Percentiles rank a stretch among this genome's conserved stretches.
These are phyloP conservation scores for Cancer borealis DNA, from an alignment of 2,888 invertebrate species.

Conservation along the genomic window DNA sequence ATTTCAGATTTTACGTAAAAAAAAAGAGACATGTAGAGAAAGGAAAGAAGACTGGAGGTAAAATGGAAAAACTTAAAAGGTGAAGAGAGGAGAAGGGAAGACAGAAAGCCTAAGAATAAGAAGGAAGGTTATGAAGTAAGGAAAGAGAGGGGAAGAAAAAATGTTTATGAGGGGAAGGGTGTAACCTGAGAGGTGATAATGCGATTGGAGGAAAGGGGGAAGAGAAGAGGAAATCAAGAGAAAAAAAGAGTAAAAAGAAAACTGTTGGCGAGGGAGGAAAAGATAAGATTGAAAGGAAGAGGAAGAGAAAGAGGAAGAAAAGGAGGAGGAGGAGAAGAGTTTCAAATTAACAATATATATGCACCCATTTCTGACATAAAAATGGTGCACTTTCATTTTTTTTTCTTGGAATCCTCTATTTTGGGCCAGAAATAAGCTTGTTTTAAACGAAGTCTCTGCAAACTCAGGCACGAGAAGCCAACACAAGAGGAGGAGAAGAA, in stretches of 20 bases:
- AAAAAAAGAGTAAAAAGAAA: background rate
- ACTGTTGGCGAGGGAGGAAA: background rate
- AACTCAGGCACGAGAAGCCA: background rate
- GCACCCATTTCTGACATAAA: background rate
- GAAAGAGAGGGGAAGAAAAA: background rate
- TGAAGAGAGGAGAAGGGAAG: background rate
- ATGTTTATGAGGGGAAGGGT: background rate
- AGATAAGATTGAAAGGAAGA: background rate
- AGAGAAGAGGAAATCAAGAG: background rate
- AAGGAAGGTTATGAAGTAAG: background rate
- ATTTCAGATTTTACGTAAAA: too few relatives aligned
- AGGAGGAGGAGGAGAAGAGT: background rate
- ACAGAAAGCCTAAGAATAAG: background rate
- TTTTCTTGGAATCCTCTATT: background rate
- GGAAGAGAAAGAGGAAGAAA: background rate
- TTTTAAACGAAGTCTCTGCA: background rate
- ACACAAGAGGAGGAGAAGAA: too few relatives aligned
- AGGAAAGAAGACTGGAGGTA: background rate
- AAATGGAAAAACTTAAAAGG: background rate
- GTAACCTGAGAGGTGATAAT: constrained; percentile 6
- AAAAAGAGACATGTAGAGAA: background rate
- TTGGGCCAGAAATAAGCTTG: background rate
- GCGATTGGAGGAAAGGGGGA: background rate
- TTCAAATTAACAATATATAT: background rate
- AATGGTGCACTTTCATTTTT: background rate